A percentile compares a stretch with the other conserved stretches of the same genome.
Evolutionary conservation across 53 echinoderm and acorn worm genomes (phyloP).

Genomic region (Henricia sp.): DNA sequence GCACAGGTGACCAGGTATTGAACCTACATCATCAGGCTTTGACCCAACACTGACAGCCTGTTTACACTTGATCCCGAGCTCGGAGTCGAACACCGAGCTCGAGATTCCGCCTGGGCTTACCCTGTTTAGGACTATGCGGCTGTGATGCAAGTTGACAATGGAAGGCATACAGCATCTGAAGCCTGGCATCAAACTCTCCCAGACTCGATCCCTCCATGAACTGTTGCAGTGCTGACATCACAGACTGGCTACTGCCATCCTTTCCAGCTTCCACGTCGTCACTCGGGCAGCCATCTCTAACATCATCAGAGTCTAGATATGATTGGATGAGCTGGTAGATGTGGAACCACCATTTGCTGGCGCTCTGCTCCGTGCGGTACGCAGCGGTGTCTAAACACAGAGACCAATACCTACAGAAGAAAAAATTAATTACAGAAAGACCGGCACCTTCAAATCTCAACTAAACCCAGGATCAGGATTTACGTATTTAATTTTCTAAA

Average conservation of each 20-base stretch:
- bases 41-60: too few relatives aligned
- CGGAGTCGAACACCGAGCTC: too few relatives aligned
- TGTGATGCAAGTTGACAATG: conserved; percentile 73
- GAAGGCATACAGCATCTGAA: conserved; percentile 82
- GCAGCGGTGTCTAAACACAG: conserved; percentile 87
- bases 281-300: background rate
- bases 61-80: too few relatives aligned
- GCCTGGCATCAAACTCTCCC: conserved; percentile 79
- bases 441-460: too few relatives aligned
- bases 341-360: conserved; percentile 95
- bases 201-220: conserved; percentile 94
- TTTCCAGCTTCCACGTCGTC: conserved; percentile 1
- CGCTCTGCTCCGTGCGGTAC: conserved; percentile 68
- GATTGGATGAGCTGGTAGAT: conserved; percentile 85
- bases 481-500: too few relatives aligned
- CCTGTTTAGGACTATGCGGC: conserved; percentile 1
- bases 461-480: too few relatives aligned
- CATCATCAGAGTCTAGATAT: conserved; percentile 20
- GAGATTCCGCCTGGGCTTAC: too few relatives aligned
- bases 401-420: conserved; percentile 78
- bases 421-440: too few relatives aligned
- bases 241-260: conserved; percentile 9
- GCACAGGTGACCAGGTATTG: too few relatives aligned
- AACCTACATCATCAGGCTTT: too few relatives aligned
- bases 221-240: conserved; percentile 76